Base-by-base conservation (phyloP, 2,888 invertebrate genomes). In the Geotrupes spiniger region DNA sequence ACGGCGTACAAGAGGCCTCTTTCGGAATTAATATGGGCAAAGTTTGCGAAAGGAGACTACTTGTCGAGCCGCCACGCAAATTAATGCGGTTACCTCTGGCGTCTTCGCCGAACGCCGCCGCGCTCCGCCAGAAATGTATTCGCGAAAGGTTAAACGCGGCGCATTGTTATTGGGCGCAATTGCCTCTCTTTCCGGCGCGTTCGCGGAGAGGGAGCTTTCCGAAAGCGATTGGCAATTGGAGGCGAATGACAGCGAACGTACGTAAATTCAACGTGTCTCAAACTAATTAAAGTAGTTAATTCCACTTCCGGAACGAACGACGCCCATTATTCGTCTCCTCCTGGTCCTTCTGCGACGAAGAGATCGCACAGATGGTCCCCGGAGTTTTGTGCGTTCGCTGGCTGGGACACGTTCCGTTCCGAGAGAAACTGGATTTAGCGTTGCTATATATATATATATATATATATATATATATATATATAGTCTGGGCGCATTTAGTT, bases 241-340 rank as follows among this genome's bases (percentile, higher is more conserved):
- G 49, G 55, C 62, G 62, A 65, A 68, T 63, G 68, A 66, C 68
- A 69, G 65, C 64, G 55, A 64, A 63, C 68, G 63, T 63, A 67
- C 70, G 71, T 73, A 73, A 73, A 73, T 73, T 71, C 67, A 70
- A 71, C 70, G 68, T 71, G 73, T 71, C 71, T 69, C 70, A 64
- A 71, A 71, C 72, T 73, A 73, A 73, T 73, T 73, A 73, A 72
- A 72, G 71, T 69, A 72, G 73, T 72, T 73, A 72, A 73, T 73
- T 72, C 67, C 68, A 65, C 61, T 68, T 68, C 70, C 70, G 69
- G 69, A 72, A 72, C 72, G 66, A 72, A 73, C 69, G 70, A 62
- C 65, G 57, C 60, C 68, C 68, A 71, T 72, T 71, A 71, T 64
- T 71, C 67, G 67, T 68, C 65, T 66, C 63, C 60, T 58, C 33